Percentiles rank a stretch among this genome's conserved stretches.
Conservation (phyloP, 2,113 vertebrate genomes). For the Saccopteryx leptura region DNA sequence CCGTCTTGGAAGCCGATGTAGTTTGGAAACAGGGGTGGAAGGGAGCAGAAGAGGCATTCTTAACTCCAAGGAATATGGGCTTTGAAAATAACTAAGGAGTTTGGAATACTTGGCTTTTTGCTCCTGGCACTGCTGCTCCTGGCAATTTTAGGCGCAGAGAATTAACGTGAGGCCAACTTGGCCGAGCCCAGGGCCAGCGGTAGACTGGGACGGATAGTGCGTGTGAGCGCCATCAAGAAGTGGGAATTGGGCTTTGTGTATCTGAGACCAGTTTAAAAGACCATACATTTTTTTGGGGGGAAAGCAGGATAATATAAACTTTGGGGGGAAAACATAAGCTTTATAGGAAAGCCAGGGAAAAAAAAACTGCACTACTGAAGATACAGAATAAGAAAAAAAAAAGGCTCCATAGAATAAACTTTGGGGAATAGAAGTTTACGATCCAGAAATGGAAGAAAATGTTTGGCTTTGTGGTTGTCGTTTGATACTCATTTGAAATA, state of each 20-base stretch:
- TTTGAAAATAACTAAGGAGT: conserved; percentile 22
- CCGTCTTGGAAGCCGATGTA: conserved; percentile 33
- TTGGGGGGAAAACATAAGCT: not conserved
- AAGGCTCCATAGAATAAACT: not conserved
- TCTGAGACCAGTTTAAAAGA: not conserved
- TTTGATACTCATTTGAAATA: not conserved
- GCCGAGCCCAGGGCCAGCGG: not conserved
- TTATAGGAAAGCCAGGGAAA: not conserved
- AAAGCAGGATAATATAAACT: not conserved
- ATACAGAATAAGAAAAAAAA: not conserved
- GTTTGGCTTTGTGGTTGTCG: not conserved
- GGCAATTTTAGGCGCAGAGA: not conserved
- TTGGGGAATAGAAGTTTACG: not conserved
- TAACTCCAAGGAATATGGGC: not conserved
- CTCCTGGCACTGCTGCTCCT: not conserved
- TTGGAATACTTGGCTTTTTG: not conserved
- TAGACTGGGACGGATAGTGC: not conserved
- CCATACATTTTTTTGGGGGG: not conserved
- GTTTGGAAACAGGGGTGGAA: conserved; percentile 39
- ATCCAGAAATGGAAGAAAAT: not conserved
- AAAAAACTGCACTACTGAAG: not conserved
- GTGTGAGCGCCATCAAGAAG: not conserved
- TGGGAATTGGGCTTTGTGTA: not conserved
- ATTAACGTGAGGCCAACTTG: not conserved
- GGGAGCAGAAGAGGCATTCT: not conserved